Conservation (phyloP, 1,140 invertebrate genomes). For the Zelostemma sp. region DNA sequence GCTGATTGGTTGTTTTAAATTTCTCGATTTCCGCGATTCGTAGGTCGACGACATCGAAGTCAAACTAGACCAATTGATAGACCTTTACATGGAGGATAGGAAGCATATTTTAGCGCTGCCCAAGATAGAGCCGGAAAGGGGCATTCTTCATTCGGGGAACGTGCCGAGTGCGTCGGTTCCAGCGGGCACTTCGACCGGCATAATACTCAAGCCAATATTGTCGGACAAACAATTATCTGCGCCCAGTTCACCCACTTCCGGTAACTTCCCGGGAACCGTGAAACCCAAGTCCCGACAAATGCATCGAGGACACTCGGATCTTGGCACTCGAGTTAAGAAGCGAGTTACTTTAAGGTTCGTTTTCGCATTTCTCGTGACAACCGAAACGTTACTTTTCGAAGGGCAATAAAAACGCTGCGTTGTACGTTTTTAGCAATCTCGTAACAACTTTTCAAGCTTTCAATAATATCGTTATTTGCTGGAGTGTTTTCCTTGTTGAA, state of each 20-base stretch:
- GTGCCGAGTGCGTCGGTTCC: constrained; percentile 49
- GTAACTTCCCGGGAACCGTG: constrained; percentile 66
- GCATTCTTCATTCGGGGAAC: constrained; percentile 20
- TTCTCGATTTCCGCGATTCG: constrained; percentile 34
- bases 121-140: constrained; percentile 46
- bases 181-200: constrained; percentile 41
- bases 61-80: constrained; percentile 93
- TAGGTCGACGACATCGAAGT: constrained; percentile 94
- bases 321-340: constrained; percentile 85
- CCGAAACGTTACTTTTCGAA: not conserved
- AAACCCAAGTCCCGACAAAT: constrained; percentile 73
- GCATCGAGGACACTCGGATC: constrained; percentile 83
- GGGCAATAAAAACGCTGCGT: too few relatives aligned
- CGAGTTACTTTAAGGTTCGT: constrained; percentile 82
- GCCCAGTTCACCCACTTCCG: constrained; percentile 79
- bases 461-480: too few relatives aligned
- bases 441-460: too few relatives aligned
- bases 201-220: constrained; percentile 74
- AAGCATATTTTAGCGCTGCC: constrained; percentile 74
- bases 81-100: constrained; percentile 92
- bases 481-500: too few relatives aligned
- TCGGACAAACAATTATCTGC: constrained; percentile 83
- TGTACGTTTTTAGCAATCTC: too few relatives aligned
- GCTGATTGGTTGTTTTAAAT: too few relatives aligned
- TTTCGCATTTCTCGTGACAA: too few relatives aligned